Evolutionary conservation across 2,113 vertebrate species (phyloP).

Genomic region (Anas platyrhynchos): DNA sequence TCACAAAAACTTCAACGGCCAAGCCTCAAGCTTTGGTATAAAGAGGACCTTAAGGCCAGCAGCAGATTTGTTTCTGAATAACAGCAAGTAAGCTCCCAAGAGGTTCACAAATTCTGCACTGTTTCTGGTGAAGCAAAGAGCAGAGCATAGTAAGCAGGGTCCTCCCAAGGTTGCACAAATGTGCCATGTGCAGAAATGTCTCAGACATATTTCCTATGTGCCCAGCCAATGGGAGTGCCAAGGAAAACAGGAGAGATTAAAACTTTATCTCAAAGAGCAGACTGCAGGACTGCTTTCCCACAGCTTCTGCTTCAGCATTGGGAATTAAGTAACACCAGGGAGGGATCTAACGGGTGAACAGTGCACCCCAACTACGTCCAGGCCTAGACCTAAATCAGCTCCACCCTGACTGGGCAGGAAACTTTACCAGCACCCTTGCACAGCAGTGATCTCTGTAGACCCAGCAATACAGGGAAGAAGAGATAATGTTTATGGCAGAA

Average conservation of each 20-base stretch:
- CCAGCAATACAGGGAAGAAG: not conserved
- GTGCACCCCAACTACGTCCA: not conserved
- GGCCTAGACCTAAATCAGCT: not conserved
- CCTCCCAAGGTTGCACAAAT: not conserved
- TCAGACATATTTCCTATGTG: not conserved
- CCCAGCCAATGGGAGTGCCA: not conserved
- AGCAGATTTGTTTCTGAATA: not conserved
- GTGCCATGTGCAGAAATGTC: not conserved
- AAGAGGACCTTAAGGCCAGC: not conserved
- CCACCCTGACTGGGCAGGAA: not conserved
- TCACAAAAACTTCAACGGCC: not conserved
- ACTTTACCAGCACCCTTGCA: not conserved
- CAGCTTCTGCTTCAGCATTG: not conserved
- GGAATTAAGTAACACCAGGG: not conserved
- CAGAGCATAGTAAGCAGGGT: not conserved
- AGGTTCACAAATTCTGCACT: not conserved
- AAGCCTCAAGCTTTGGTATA: not conserved
- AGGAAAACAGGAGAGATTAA: constrained; percentile 18
- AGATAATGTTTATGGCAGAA: not conserved
- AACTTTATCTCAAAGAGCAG: not conserved
- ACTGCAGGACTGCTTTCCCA: not conserved
- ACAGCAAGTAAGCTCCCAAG: not conserved
- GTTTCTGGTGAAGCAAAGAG: not conserved
- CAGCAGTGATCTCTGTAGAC: not conserved
- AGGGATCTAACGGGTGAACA: not conserved